phyloP scores from a whole-genome alignment of 1,140 invertebrate genomes.

The Cephus cinctus region DNA sequence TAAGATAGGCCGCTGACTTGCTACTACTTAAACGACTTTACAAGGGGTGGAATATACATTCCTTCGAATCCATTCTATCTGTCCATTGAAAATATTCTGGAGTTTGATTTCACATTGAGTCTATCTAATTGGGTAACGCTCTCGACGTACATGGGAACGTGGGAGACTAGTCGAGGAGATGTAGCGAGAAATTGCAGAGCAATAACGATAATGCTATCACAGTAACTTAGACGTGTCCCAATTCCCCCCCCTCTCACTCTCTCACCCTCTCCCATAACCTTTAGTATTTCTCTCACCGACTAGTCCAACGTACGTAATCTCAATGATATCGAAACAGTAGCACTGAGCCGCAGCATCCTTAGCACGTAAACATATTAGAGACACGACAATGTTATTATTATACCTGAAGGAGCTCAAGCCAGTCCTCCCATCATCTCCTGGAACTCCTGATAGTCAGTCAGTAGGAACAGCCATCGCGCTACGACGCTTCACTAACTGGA shows the following conservation, averaged over 20 bases:
- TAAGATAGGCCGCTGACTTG: no score
- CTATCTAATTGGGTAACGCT: no score
- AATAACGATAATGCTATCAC: background rate
- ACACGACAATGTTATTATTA: slow-evolving; percentile 4
- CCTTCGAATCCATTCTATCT: no score
- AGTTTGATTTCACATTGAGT: no score
- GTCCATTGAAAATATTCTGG: no score
- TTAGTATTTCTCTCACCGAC: background rate
- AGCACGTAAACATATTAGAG: slow-evolving; percentile 11
- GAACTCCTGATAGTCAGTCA: background rate
- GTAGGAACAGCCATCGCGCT: slow-evolving; percentile 3
- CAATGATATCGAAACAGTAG: background rate
- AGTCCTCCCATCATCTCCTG: background rate
- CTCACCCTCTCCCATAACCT: background rate
- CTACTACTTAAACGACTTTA: no score
- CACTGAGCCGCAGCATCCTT: slow-evolving; percentile 2
- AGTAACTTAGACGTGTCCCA: slow-evolving; percentile 1
- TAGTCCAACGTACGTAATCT: background rate
- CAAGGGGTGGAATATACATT: no score
- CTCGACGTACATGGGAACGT: no score
- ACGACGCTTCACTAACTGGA: slow-evolving; percentile 23
- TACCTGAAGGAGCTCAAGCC: background rate
- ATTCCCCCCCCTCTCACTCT: background rate
- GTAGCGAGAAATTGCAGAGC: background rate
- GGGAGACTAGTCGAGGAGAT: no score